Base-by-base conservation (phyloP, 2,113 vertebrate species). In the Callipepla californica region DNA sequence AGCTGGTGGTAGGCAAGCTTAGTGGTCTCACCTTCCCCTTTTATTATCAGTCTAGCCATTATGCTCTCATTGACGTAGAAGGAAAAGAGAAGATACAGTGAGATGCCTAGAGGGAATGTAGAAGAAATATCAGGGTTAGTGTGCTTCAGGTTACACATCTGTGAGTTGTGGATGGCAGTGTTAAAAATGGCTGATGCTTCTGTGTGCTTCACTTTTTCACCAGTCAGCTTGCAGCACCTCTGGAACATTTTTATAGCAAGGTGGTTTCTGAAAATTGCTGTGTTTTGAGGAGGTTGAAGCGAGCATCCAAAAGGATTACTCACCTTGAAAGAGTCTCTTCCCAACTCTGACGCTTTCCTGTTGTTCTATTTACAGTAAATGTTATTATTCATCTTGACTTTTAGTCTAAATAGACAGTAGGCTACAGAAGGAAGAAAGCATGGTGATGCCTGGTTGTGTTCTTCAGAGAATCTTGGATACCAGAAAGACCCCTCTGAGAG, bases 351-450 rank as follows among this genome's bases (percentile, higher is more conserved):
- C 28, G 21, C 25, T 57, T 76, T 45, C 17, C 44, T 87, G 70
- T 91, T 83, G 76, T 91, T 93, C 82, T 94, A 72, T 94, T 94
- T 94, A 86, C 95, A 91, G 87, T 92, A 82, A 70, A 93, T 78
- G 78, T 67, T 92, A 82, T 89, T 89, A 78, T 83, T 94, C 79
- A 72, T 95, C 61, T 82, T 94, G 81, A 91, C 87, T 93, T 87
- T 59, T 58, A 81, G 55, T 45, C 85, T 70, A 85, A 88, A 87
- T 70, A 77, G 47, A 59, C 47, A 69, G 87, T 50, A 83, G 67
- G 63, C 70, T 40, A 47, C 47, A 47, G 79, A 81, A 89, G 50
- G 40, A 30, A 26, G 68, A 13, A 89, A 45, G 21, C 59, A 14
- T 50, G 25, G 19, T 65, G 11, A 34, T 77, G 66, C 65, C 9